Evolutionary conservation across 2,888 invertebrate species (phyloP).

Genomic region (Nycteola revayana): DNA sequence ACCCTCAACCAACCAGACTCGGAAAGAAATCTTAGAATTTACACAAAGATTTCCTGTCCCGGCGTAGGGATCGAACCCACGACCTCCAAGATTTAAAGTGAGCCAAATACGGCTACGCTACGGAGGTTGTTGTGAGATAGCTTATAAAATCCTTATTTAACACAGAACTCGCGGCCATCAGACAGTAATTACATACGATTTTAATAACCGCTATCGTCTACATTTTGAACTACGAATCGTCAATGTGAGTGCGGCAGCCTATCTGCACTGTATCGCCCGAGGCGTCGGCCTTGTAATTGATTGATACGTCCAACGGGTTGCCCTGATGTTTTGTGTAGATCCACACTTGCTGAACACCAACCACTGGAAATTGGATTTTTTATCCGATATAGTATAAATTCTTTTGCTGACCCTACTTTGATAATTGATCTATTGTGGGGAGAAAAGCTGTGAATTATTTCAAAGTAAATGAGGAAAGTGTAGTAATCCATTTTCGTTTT

Average conservation of each 20-base stretch:
- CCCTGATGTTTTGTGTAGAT: constrained; percentile 32
- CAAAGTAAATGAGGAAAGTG: neutral
- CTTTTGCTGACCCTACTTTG: constrained; percentile 1
- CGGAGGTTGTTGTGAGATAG: no score
- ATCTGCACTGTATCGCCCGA: constrained; percentile 63
- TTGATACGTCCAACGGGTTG: constrained; percentile 66
- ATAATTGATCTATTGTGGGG: constrained; percentile 13
- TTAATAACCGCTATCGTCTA: constrained; percentile 8
- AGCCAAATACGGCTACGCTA: no score
- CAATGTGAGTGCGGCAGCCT: constrained; percentile 45
- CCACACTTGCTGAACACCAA: constrained; percentile 25
- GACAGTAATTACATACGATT: no score
- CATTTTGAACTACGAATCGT: constrained; percentile 29
- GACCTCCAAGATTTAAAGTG: no score
- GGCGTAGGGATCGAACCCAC: no score
- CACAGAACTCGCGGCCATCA: no score
- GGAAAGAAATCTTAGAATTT: no score
- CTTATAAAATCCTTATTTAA: no score
- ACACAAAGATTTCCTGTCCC: no score
- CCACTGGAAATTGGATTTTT: constrained; percentile 27
- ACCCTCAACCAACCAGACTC: no score
- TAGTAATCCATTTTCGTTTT: no score
- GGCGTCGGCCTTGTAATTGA: constrained; percentile 74
- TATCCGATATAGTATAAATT: constrained; percentile 3
- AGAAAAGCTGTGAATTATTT: neutral